Evolutionary conservation across 2,113 vertebrate genomes (phyloP).

Genomic region (Rhizomys pruinosus): DNA sequence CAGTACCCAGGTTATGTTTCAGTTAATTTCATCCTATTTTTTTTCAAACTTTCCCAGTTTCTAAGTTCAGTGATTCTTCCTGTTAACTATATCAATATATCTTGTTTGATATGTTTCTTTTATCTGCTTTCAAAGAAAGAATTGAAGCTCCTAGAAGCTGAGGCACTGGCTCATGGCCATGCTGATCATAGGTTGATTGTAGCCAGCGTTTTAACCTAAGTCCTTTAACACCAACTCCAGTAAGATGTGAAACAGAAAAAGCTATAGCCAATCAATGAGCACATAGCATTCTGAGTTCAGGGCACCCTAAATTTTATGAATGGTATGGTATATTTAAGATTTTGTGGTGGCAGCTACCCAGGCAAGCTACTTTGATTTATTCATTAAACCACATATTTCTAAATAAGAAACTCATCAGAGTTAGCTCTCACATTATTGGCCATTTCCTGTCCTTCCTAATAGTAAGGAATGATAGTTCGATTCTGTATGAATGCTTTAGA

Average conservation of each 20-base stretch:
- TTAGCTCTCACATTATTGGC: neutral
- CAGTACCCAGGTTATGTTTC: neutral
- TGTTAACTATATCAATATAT: neutral
- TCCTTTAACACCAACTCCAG: neutral
- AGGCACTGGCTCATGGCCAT: neutral
- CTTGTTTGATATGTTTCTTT: conserved; percentile 12
- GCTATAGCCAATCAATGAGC: neutral
- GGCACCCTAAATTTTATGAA: neutral
- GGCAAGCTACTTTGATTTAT: neutral
- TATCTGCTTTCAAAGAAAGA: conserved; percentile 57
- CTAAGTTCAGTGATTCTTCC: neutral
- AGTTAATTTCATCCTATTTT: neutral
- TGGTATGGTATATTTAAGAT: neutral
- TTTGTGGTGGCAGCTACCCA: neutral
- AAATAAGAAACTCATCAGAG: conserved; percentile 35
- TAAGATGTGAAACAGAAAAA: conserved; percentile 10
- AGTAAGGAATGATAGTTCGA: conserved; percentile 10
- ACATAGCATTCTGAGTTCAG: neutral
- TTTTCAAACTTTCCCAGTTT: neutral
- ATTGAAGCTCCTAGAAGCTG: neutral
- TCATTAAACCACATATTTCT: neutral
- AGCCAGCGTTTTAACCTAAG: neutral
- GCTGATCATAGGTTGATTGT: neutral
- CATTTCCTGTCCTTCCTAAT: neutral
- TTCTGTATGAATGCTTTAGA: conserved; percentile 16